Evolutionary conservation across 2,888 invertebrate species (phyloP).

Genomic region (Drosophila nigricruria): DNA sequence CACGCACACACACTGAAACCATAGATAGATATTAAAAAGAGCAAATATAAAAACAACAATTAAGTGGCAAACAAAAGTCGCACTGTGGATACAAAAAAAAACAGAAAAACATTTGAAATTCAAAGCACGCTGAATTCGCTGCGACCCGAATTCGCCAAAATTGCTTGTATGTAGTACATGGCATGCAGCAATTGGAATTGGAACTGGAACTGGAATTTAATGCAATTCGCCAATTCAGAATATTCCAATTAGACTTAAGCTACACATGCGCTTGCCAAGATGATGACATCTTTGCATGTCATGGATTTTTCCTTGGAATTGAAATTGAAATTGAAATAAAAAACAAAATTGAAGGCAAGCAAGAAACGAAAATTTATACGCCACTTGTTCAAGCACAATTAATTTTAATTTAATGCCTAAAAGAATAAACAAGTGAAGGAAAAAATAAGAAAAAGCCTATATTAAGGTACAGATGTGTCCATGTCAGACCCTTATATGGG

Average conservation of each 20-base stretch:
- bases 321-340: constrained; percentile 56
- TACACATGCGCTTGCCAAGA: not conserved
- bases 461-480: constrained; percentile 63
- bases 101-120: constrained; percentile 44
- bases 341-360: constrained; percentile 45
- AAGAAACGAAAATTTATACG: constrained; percentile 63
- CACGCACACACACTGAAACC: constrained; percentile 20
- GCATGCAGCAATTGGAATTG: constrained; percentile 34
- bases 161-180: constrained; percentile 32
- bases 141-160: constrained; percentile 44
- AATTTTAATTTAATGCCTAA: constrained; percentile 72
- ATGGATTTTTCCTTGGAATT: constrained; percentile 71
- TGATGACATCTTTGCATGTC: constrained; percentile 67
- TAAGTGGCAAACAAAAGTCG: constrained; percentile 59
- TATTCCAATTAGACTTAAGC: constrained; percentile 12
- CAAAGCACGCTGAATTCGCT: constrained; percentile 44
- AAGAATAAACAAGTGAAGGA: constrained; percentile 11
- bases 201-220: constrained; percentile 48
- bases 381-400: constrained; percentile 63
- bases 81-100: constrained; percentile 28
- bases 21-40: constrained; percentile 32
- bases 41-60: constrained; percentile 21
- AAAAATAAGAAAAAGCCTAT: constrained; percentile 2
- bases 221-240: constrained; percentile 66
- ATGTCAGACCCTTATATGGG: constrained; percentile 66